Conservation (phyloP, 2,113 vertebrate species). For the Geothlypis trichas region DNA sequence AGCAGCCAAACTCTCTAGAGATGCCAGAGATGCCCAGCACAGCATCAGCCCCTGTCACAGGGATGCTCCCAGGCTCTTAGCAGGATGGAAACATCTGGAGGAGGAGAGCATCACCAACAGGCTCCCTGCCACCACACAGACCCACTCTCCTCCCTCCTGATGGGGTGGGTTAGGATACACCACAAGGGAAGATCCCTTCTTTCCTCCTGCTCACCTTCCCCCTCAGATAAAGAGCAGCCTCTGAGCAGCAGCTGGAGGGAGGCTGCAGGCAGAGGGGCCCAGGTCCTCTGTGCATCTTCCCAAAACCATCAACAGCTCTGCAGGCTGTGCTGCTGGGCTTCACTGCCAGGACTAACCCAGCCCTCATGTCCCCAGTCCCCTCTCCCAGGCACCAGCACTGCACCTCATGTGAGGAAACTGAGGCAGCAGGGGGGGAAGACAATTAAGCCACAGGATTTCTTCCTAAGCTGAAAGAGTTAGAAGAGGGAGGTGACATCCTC, state of each 20-base stretch:
- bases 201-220: neutral
- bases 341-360: neutral
- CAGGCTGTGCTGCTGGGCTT: neutral
- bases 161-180: too few species aligned
- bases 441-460: too few species aligned
- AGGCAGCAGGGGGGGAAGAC: neutral
- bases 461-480: too few species aligned
- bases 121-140: neutral
- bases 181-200: neutral
- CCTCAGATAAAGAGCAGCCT: neutral
- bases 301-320: neutral
- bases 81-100: neutral
- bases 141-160: neutral
- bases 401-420: neutral
- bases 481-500: too few species aligned
- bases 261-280: neutral
- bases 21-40: neutral
- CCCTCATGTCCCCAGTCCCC: fast-evolving
- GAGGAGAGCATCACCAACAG: neutral
- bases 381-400: neutral
- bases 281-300: neutral
- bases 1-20: neutral
- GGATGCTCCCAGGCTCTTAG: neutral
- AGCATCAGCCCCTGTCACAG: neutral
- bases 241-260: neutral